phyloP scores from a whole-genome alignment of 1,140 invertebrate species.

The Triops cancriformis region DNA sequence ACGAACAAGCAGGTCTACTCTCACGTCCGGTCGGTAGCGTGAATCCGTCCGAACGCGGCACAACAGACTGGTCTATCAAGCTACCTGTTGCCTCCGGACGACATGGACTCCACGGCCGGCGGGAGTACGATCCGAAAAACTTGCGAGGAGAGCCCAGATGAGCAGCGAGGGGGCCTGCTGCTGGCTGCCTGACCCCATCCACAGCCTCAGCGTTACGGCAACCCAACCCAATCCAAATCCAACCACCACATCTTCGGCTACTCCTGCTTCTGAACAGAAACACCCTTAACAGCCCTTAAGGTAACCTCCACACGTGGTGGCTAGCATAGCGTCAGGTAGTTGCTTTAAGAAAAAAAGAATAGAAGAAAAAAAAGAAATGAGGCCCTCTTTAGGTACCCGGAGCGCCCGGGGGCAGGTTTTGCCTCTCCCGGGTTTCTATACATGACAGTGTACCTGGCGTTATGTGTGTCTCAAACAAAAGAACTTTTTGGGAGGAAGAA shows the following conservation, averaged over 20 bases:
- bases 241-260: background rate
- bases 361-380: background rate
- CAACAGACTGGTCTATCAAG: slow-evolving; percentile 29
- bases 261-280: slow-evolving; percentile 7
- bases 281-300: background rate
- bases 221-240: slow-evolving; percentile 12
- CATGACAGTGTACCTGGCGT: background rate
- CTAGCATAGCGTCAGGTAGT: slow-evolving; percentile 10
- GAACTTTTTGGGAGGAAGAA: background rate
- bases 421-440: background rate
- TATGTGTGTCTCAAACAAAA: slow-evolving; percentile 10
- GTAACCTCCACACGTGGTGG: slow-evolving; percentile 7
- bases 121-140: background rate
- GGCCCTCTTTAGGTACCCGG: background rate
- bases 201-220: slow-evolving; percentile 2
- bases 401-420: background rate
- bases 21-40: slow-evolving; percentile 26
- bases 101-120: background rate
- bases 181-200: background rate
- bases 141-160: background rate
- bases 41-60: slow-evolving; percentile 27
- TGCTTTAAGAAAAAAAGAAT: too few species aligned
- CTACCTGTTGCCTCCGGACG: slow-evolving; percentile 28
- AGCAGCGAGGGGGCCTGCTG: background rate
- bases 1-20: background rate